Evolutionary conservation across 2,888 invertebrate genomes (phyloP), one percentile per base, ranked within the genome.

Genomic region (Pogonocherus hispidulus): DNA sequence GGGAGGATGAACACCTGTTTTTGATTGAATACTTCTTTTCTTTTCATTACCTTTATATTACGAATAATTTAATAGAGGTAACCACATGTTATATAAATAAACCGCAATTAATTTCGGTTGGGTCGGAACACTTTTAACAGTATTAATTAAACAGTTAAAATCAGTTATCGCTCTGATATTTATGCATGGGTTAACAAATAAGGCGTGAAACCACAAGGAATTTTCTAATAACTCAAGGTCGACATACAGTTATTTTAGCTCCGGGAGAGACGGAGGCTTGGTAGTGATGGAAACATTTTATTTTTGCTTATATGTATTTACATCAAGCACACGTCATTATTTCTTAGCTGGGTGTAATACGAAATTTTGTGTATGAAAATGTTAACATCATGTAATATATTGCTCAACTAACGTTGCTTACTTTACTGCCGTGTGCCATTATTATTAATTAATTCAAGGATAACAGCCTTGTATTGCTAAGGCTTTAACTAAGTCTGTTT

Each of bases 211-310:
- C 60, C 49, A 14, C 51, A 37, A 51, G 32, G 60, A 35, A 62
- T 62, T 62, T 62, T 16, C 22, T 62, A 62, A 62, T 51, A 47
- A 47, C 32, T 47, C 59, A 59, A 59, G 59, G 59, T 16, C 32
- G 41, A 47, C 18, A 47, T 19, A 47, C 47, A 47, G 35, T 27
- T 47, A 47, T 23, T 22, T 16, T 47, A 27, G 47, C 59, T 47
- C 32, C 27, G 18, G 47, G 47, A 18, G 1, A 18, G 16, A 47
- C 2, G 32, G 5, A 19, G 59, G 47, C 47, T 46, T 46, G 59
- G 47, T 32, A n/a, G 18, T 22, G 52, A 41, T n/a, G 16, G 41
- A 59, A 59, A 47, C 5, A 59, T 35, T 8, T 27, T 27, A 32
- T 32, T 16, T 52, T 52, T 18, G 3, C 16, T 18, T n/a, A n/a